Percentiles rank a stretch among this genome's conserved stretches.
Conservation (phyloP, 2,888 invertebrate genomes). For the Ditylenchus weischeri region DNA sequence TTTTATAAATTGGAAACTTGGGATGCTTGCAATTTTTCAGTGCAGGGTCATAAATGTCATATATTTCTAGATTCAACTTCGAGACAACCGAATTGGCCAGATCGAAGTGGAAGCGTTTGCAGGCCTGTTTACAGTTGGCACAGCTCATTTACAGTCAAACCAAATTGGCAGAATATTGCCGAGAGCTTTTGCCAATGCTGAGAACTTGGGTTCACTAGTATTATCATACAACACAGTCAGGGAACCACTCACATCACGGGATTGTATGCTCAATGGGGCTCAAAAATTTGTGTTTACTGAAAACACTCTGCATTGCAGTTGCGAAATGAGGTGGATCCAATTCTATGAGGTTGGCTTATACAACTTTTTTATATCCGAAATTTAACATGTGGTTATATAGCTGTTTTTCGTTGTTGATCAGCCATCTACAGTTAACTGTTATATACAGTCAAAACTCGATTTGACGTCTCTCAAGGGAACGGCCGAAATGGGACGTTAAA, state of each 20-base stretch:
- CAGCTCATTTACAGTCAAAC: slow-evolving; percentile 39
- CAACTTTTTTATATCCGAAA: no score
- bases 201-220: slow-evolving; percentile 37
- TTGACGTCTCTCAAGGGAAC: no score
- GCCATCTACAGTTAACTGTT: no score
- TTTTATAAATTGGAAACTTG: no score
- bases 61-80: slow-evolving; percentile 35
- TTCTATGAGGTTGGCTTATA: slow-evolving; percentile 29
- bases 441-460: no score
- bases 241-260: slow-evolving; percentile 30
- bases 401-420: no score
- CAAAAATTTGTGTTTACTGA: slow-evolving; percentile 41
- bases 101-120: slow-evolving; percentile 36
- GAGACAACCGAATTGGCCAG: slow-evolving; percentile 37
- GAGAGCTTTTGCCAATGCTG: slow-evolving; percentile 36
- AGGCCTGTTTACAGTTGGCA: slow-evolving; percentile 37
- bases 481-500: no score
- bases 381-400: no score
- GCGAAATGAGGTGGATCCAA: slow-evolving; percentile 37
- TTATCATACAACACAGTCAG: slow-evolving; percentile 32
- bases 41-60: no score
- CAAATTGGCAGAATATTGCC: slow-evolving; percentile 33
- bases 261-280: slow-evolving; percentile 34
- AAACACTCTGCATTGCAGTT: slow-evolving; percentile 36
- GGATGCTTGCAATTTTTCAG: no score